These are phyloP conservation scores for Abrostola triplasia DNA, from an alignment of 2,888 invertebrate species.

Conservation along the genomic window DNA sequence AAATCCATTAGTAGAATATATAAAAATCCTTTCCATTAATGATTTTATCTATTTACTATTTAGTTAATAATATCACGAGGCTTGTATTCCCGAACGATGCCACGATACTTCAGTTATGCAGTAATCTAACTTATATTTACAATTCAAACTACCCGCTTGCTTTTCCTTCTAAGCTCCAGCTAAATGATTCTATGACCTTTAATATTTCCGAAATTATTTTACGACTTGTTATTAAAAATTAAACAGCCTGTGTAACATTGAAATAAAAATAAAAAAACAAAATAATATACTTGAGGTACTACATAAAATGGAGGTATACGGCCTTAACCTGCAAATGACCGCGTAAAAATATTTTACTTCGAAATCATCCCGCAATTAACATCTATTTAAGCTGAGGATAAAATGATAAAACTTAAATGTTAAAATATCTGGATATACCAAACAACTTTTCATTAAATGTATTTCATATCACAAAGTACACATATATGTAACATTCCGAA, in stretches of 20 bases:
- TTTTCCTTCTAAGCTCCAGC: slow-evolving; percentile 80
- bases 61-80: slow-evolving; percentile 88
- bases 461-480: slow-evolving; percentile 85
- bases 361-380: slow-evolving; percentile 60
- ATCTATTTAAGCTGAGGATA: slow-evolving; percentile 59
- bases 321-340: slow-evolving; percentile 61
- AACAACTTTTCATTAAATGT: slow-evolving; percentile 75
- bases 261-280: slow-evolving; percentile 85
- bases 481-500: slow-evolving; percentile 65
- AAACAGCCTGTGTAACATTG: slow-evolving; percentile 78
- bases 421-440: slow-evolving; percentile 68
- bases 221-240: slow-evolving; percentile 51
- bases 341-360: slow-evolving; percentile 53
- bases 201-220: slow-evolving; percentile 65
- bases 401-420: slow-evolving; percentile 72
- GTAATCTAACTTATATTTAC: slow-evolving; percentile 85
- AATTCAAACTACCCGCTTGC: slow-evolving; percentile 86
- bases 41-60: slow-evolving; percentile 87
- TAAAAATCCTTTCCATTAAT: slow-evolving; percentile 88
- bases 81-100: slow-evolving; percentile 81
- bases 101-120: slow-evolving; percentile 79
- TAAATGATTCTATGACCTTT: slow-evolving; percentile 65
- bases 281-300: slow-evolving; percentile 86
- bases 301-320: slow-evolving; percentile 79
- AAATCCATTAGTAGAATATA: slow-evolving; percentile 88